These are phyloP conservation scores for Tragulus kanchil DNA, from an alignment of 2,113 vertebrate species.

Conservation along the genomic window DNA sequence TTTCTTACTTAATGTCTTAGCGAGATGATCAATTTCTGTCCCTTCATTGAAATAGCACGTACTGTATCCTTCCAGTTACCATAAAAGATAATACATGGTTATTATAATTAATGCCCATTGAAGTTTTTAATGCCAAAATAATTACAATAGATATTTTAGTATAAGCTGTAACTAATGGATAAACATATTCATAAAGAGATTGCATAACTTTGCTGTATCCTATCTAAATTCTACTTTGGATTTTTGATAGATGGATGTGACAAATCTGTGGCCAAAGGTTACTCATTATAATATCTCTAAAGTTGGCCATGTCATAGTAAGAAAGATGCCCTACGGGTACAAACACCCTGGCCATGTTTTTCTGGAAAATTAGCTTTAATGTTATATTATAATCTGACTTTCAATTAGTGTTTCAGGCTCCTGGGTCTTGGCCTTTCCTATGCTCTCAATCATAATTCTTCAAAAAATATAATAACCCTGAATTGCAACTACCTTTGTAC, in stretches of 20 bases:
- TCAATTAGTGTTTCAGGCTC: not conserved
- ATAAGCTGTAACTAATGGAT: not conserved
- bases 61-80: not conserved
- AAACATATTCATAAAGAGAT: not conserved
- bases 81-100: not conserved
- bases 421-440: not conserved
- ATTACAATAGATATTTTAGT: not conserved
- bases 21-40: not conserved
- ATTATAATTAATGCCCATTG: not conserved
- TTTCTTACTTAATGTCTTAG: conserved; percentile 49
- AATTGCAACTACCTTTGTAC: not conserved
- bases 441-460: not conserved
- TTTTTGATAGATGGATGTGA: not conserved
- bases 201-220: not conserved
- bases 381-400: not conserved
- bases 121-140: not conserved
- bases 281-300: not conserved
- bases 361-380: not conserved
- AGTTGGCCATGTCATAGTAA: not conserved
- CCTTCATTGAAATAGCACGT: not conserved
- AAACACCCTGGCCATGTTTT: not conserved
- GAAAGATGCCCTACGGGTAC: not conserved
- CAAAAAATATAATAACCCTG: not conserved
- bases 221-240: not conserved
- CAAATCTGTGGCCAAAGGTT: not conserved